A percentile compares a stretch with the other conserved stretches of the same genome.
Conservation (phyloP, 2,113 vertebrate species). For the Salminus brasiliensis region DNA sequence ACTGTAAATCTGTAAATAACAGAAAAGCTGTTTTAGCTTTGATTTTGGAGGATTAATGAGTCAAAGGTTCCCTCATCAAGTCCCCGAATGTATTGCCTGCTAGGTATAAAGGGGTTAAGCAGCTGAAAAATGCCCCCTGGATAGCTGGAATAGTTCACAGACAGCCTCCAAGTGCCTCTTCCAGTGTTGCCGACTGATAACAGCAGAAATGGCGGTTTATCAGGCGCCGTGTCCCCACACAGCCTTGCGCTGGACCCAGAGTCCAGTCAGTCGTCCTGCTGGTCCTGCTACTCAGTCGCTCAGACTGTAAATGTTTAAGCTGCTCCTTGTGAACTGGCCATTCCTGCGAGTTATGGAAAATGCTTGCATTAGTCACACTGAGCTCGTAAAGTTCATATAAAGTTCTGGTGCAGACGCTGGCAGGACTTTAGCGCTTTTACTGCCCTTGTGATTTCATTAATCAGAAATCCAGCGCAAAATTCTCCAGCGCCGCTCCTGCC, state of each 20-base stretch:
- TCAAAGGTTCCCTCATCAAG: too few species aligned
- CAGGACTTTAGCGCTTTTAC: background rate
- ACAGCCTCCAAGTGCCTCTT: background rate
- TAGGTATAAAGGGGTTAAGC: background rate
- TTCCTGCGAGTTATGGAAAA: conserved; percentile 30
- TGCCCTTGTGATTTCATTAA: conserved; percentile 6
- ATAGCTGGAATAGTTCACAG: background rate
- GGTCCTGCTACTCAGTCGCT: background rate
- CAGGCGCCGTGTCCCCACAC: background rate
- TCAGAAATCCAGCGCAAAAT: background rate
- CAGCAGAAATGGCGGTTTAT: background rate
- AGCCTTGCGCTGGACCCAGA: background rate
- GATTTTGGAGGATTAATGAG: too few species aligned
- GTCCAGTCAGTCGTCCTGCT: background rate
- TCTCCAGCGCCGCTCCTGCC: background rate
- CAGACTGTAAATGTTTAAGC: background rate
- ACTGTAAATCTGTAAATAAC: too few species aligned
- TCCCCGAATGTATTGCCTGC: too few species aligned
- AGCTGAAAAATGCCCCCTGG: background rate
- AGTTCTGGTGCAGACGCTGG: background rate
- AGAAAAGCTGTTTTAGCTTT: too few species aligned
- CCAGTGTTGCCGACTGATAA: conserved; percentile 27
- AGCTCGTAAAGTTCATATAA: conserved; percentile 9
- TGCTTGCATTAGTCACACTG: conserved; percentile 16
- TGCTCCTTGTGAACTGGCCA: background rate